phyloP scores from a whole-genome alignment of 2,888 invertebrate species.

The Kuschelorhynchus macadamiae region DNA sequence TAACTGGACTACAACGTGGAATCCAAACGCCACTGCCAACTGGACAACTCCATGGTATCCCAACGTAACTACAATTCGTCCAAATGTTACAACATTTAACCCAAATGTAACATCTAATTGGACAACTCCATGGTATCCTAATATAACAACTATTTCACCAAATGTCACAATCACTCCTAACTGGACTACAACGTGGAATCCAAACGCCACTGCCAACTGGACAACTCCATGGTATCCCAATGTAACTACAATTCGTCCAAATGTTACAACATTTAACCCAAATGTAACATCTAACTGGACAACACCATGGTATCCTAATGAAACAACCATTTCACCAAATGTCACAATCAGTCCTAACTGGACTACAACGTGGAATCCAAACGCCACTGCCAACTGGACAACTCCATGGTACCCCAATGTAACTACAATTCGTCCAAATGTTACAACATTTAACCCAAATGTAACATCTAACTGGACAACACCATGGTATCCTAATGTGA shows the following conservation, averaged over 20 bases:
- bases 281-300: neutral
- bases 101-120: neutral
- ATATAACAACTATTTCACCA: neutral
- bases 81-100: slow-evolving; percentile 3
- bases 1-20: slow-evolving; percentile 6
- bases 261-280: slow-evolving; percentile 7
- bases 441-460: neutral
- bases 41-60: slow-evolving; percentile 1
- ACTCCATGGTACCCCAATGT: neutral
- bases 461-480: neutral
- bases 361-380: slow-evolving; percentile 1
- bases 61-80: no score
- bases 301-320: neutral
- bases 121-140: slow-evolving; percentile 9
- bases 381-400: neutral
- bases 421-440: neutral
- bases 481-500: neutral
- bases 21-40: slow-evolving; percentile 11
- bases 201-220: neutral
- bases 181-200: neutral
- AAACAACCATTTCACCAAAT: no score
- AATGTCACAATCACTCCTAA: neutral
- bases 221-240: neutral
- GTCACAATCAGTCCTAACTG: slow-evolving; percentile 9
- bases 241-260: slow-evolving; percentile 1